Evolutionary conservation across 2,797 vertebrate species (phyloP), one percentile per base, ranked within the genome.

Genomic region (Sebastes glaucus): DNA sequence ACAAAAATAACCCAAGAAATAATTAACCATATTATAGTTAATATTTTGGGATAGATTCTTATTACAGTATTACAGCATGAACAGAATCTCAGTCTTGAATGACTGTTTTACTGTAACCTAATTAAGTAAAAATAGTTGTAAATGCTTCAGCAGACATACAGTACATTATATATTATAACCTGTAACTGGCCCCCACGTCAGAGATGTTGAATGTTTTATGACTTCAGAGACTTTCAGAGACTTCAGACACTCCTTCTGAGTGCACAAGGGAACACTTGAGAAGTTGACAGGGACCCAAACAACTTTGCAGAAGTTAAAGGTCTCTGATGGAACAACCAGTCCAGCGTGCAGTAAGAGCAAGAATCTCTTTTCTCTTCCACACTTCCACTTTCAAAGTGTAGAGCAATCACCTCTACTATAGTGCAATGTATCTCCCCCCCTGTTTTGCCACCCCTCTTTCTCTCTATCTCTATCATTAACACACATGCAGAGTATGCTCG

Each of bases 311-410:
- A 56, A 68, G 28, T 78, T 22, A 75, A 73, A 76, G 67, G 73
- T 66, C 61, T 77, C 78, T 35, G 62, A 55, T 32, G 69, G 87
- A 30, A 83, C n/a, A 38, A 68, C 27, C 13, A 72, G 33, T 49
- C 59, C 49, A 49, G 46, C 4, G 3, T 74, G 57, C 38, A 59
- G 62, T 11, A 11, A 78, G 33, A 65, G 13, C 10, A n/a, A 72
- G 52, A 1, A n/a, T 79, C 77, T 83, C 35, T 23, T 56, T 28
- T 73, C 30, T 73, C 32, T 60, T 27, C 33, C 66, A 27, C n/a
- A 32, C 13, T 5, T 20, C n/a, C 52, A 46, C 64, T 30, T 59
- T 53, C 23, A 76, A 28, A 63, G 11, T 14, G 32, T 25, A 38
- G 53, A 64, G 23, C 74, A 30, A 33, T 78, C 57, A 35, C 60